Base-by-base conservation (phyloP, 2,113 vertebrate species). In the Scartelaos histophorus region DNA sequence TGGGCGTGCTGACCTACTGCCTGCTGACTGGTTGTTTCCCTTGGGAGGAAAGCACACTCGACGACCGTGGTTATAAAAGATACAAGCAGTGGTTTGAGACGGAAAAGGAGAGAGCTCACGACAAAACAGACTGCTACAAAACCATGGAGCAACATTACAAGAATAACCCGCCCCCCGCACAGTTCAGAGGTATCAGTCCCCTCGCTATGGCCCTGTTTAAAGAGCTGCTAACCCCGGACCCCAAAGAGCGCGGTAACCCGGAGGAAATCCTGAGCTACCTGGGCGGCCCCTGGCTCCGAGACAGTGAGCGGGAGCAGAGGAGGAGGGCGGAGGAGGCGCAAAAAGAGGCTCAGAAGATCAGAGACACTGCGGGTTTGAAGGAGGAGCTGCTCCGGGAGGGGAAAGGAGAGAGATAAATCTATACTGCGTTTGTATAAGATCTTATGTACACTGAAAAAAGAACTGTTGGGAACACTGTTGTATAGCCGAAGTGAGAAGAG, bases 1-100 rank as follows among this genome's bases (percentile, higher is more conserved):
- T 98, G 0, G 96, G 95, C 0, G 89, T 98, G 7, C 94, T 98
- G 0, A 80, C 94, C 29, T 98, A 95, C 89, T 95, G 95, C 35
- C 82, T 96, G 0, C 78, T 95, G 46, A 97, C 95, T 0, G 93
- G 95, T 22, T 94, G 92, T 69, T 96, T 97, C 78, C 97, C 97
- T 2, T 98, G 97, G 97, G 92, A 93, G 0, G 89, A 94, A 75
- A 95, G 94, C 3, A 88, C 94, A 66, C 79, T 76, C 2, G 87
- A 95, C 0, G 95, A 97, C 79, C 90, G 89, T 0, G 82, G 89
- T 66, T 98, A 94, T 2, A 76, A 92, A 34, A 89, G 79, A 22
- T 98, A 95, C 68, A 90, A 89, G 0, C 71, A 86, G 51, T 98
- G 96, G 96, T 93, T 95, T 67, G 88, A 87, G 7, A 85, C 19